Percentiles rank a stretch among this genome's conserved stretches.
Conservation (phyloP, 2,888 invertebrate species). For the Drosophila neotestacea region DNA sequence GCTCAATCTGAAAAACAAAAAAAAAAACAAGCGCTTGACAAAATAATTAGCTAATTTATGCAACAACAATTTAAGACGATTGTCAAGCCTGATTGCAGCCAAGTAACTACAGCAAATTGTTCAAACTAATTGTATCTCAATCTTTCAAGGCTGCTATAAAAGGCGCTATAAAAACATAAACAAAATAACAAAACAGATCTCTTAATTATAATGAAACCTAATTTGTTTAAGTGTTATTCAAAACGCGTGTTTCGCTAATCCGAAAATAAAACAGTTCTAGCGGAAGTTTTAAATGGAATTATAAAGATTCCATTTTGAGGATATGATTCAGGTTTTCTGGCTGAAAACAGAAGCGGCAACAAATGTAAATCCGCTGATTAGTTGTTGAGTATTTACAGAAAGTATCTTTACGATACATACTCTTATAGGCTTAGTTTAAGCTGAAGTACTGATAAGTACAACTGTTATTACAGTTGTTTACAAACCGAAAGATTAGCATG, state of each 20-base stretch:
- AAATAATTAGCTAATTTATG: constrained; percentile 78
- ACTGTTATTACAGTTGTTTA: constrained; percentile 1
- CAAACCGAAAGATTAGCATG: background rate
- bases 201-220: constrained; percentile 60
- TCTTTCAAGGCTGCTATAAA: constrained; percentile 35
- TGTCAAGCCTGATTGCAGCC: constrained; percentile 7
- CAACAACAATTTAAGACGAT: constrained; percentile 44
- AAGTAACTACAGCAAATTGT: constrained; percentile 26
- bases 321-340: constrained; percentile 42
- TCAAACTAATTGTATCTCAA: constrained; percentile 40
- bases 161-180: background rate
- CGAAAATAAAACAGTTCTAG: constrained; percentile 24
- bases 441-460: background rate
- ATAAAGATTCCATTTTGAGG: constrained; percentile 33
- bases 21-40: constrained; percentile 56
- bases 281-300: constrained; percentile 41
- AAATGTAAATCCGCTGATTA: constrained; percentile 7
- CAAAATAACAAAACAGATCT: constrained; percentile 35
- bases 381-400: background rate
- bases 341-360: constrained; percentile 5
- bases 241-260: constrained; percentile 44
- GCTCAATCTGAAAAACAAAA: constrained; percentile 50
- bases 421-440: constrained; percentile 1
- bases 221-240: constrained; percentile 41
- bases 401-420: background rate